Evolutionary conservation across 35 echinoderm and acorn worm genomes (phyloP), one percentile per base, ranked within the genome.

Genomic region (Amphiura filiformis): DNA sequence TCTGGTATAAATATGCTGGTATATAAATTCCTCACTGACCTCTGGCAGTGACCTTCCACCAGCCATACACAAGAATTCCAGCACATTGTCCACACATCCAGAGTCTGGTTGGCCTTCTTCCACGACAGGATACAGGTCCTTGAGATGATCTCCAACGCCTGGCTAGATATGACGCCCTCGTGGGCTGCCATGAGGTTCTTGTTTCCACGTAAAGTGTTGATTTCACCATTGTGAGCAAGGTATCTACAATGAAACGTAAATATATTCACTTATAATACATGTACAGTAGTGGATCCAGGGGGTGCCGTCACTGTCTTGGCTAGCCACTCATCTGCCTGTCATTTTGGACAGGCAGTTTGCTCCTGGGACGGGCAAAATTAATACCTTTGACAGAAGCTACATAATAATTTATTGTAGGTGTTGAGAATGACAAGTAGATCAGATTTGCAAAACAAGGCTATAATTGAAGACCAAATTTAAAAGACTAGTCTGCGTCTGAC

Each of bases 141-240:
- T 94, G 39, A 99, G 86, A 41, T 99, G 64, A n/a, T 94, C 93
- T 4, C 96, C 96, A 77, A 89, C 94, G 39, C 88, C 87, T 1
- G 93, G 78, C 93, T 99, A 31, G 75, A 87, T 92, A 99, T 99
- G 30, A 99, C 93, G 31, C 96, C 96, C 80, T 99, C 96, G 15
- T 93, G 28, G 13, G 96, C 96, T 39, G 84, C 76, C 96, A 99
- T 99, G 40, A 94, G 80, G 85, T 99, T 99, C 35, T 92, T 92
- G 65, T 99, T 99, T 7, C 96, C 96, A 38, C 96, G 93, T 17
- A 99, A 52, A 22, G 96, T 94, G 89, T 99, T 99, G 75, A 99
- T 99, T 65, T 95, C 93, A 26, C 96, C 93, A 85, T 94, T 99
- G 84, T 94, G 96, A 39, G 96, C 93, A n/a, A 99, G 75, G 84